Base-by-base conservation (phyloP, 1,140 invertebrate species). In the Rhopalosiphum padi region DNA sequence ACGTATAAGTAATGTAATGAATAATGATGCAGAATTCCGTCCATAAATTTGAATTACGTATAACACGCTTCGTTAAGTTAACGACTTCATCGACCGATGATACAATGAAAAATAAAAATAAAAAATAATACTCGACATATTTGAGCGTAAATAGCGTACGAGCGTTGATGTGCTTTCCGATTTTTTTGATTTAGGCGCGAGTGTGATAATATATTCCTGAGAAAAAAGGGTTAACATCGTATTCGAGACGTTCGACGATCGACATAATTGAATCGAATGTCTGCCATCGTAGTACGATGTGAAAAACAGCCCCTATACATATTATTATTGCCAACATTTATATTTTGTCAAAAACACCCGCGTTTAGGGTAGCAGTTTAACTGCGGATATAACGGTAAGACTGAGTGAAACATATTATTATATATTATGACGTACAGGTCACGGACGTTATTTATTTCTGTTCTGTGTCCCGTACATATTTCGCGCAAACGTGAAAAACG, bases 261-360 rank as follows among this genome's bases (percentile, higher is more conserved):
- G 60, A 68, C 30, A 77, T n/a, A 77, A 77, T 77, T n/a, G 60
- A n/a, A n/a, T 77, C n/a, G 15, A n/a, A 77, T 77, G n/a, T 77
- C 15, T 68, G 60, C 30, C 30, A 7, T n/a, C 60, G 15, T 18
- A 77, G 60, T n/a, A 68, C n/a, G n/a, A 5, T 60, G n/a, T 77
- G 60, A 77, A n/a, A n/a, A n/a, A 77, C 60, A 35, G 15, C 48
- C 60, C 60, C 60, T 18, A 18, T n/a, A 77, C 60, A 35, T n/a
- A n/a, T 77, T 77, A 77, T 77, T 77, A 77, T 77, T 77, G 30
- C 60, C 60, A n/a, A 77, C 60, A 77, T 77, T 77, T n/a, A 77
- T 77, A 77, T 77, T 77, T 77, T 77, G 60, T 77, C 60, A 77
- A 77, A 18, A 77, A 77, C 60, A 77, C 60, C 60, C 60, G 60